phyloP scores from a whole-genome alignment of 2,797 vertebrate species.

The Sciaenops ocellatus region DNA sequence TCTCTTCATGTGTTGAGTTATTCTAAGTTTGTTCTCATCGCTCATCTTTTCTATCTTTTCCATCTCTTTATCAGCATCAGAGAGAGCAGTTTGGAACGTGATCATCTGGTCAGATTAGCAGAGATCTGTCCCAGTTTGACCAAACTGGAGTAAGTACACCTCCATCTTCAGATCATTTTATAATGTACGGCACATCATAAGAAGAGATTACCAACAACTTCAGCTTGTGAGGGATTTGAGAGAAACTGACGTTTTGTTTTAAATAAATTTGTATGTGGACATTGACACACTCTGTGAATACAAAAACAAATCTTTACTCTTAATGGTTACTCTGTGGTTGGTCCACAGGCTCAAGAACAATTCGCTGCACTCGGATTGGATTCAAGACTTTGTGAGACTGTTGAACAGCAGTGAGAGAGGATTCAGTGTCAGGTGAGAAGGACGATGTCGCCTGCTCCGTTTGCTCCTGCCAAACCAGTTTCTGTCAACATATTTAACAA shows the following conservation, averaged over 20 bases:
- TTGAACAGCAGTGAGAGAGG: slow-evolving; percentile 32
- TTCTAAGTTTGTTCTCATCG: background rate
- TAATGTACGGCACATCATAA: background rate
- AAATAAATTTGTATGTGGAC: background rate
- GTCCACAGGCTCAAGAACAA: slow-evolving; percentile 67
- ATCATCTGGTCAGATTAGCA: slow-evolving; percentile 72
- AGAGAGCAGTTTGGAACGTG: slow-evolving; percentile 65
- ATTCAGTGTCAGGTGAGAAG: slow-evolving; percentile 60
- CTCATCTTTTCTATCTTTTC: background rate
- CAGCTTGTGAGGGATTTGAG: background rate
- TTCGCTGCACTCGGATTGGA: slow-evolving; percentile 32
- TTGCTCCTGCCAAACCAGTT: background rate
- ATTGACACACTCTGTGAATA: too few relatives aligned
- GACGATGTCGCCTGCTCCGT: background rate
- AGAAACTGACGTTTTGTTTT: background rate
- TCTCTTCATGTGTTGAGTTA: background rate
- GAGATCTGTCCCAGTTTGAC: slow-evolving; percentile 70
- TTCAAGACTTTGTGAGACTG: slow-evolving; percentile 57
- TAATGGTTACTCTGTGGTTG: slow-evolving; percentile 1
- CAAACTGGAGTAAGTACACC: slow-evolving; percentile 78
- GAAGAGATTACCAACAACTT: background rate
- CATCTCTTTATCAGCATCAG: slow-evolving; percentile 66
- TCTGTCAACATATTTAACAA: too few relatives aligned
- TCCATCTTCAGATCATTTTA: background rate
- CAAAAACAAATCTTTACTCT: background rate